These are phyloP conservation scores for Hyles lineata DNA, from an alignment of 2,888 invertebrate genomes.

Conservation along the genomic window DNA sequence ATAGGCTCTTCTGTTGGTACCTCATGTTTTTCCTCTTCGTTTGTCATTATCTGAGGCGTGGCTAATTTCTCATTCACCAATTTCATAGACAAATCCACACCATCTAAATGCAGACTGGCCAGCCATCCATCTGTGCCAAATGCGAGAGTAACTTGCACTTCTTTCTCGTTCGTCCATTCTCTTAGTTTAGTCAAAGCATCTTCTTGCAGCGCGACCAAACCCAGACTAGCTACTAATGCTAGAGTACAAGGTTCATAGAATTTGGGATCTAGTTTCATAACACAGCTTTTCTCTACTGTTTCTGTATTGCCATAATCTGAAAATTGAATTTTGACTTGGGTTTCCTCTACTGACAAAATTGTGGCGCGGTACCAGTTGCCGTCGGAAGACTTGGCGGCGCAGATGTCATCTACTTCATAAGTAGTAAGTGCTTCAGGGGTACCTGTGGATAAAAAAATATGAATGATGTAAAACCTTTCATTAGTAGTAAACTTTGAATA, in stretches of 20 bases:
- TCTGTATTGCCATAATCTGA: constrained; percentile 90
- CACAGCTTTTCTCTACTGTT: constrained; percentile 68
- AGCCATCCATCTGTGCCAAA: constrained; percentile 84
- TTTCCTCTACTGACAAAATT: constrained; percentile 74
- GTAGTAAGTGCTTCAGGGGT: constrained; percentile 67
- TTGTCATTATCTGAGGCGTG: constrained; percentile 57
- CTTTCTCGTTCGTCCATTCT: constrained; percentile 79
- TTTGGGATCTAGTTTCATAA: constrained; percentile 78
- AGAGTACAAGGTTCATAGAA: constrained; percentile 75
- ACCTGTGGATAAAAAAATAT: constrained; percentile 50
- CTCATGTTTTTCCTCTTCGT: constrained; percentile 53
- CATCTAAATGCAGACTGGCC: constrained; percentile 79
- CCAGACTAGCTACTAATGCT: constrained; percentile 71
- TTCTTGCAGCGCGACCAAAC: constrained; percentile 71
- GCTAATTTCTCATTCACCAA: constrained; percentile 74
- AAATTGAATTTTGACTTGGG: constrained; percentile 82
- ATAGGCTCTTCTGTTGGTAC: constrained; percentile 58
- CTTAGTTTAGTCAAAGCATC: constrained; percentile 64
- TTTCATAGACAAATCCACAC: constrained; percentile 80
- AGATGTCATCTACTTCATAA: constrained; percentile 82
- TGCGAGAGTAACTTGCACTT: constrained; percentile 81
- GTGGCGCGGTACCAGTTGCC: constrained; percentile 90
- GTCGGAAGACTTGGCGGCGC: constrained; percentile 86
- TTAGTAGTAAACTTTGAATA: not conserved
- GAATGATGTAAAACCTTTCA: not conserved